phyloP scores from a whole-genome alignment of 2,113 vertebrate genomes.

The Bubo blakistoni region DNA sequence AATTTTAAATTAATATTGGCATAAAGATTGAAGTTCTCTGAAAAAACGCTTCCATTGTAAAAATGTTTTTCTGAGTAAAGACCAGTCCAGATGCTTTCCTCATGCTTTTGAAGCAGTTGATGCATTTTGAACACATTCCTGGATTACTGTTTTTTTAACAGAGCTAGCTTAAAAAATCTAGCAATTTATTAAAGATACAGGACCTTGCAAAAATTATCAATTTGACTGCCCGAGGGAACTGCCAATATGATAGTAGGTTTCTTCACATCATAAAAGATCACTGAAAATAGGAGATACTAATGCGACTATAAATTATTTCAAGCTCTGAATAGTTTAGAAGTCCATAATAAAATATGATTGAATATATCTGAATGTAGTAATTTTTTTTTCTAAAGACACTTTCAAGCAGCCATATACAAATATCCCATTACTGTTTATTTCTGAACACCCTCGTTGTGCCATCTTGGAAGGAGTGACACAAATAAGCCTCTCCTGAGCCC shows the following conservation, averaged over 20 bases:
- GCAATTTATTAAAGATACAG: not conserved
- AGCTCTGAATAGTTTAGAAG: not conserved
- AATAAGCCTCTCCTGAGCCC: not conserved
- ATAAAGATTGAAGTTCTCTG: not conserved
- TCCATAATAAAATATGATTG: not conserved
- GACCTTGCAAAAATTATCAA: not conserved
- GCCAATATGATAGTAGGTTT: not conserved
- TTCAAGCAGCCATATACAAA: not conserved
- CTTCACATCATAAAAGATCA: not conserved
- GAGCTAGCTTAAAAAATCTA: not conserved
- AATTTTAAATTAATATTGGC: not conserved
- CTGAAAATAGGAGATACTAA: not conserved
- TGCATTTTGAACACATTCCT: fast-evolving
- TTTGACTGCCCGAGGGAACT: not conserved
- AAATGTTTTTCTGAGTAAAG: not conserved
- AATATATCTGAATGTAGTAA: not conserved
- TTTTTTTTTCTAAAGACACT: not conserved
- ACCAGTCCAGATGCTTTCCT: not conserved
- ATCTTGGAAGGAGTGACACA: not conserved
- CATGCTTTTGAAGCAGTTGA: not conserved
- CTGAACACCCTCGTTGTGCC: not conserved
- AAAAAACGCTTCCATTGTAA: not conserved
- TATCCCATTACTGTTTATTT: not conserved
- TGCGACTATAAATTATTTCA: not conserved
- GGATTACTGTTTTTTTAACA: not conserved